Conservation (phyloP, 53 echinoderm and acorn worm species). For the Temnopleurus reevesii region DNA sequence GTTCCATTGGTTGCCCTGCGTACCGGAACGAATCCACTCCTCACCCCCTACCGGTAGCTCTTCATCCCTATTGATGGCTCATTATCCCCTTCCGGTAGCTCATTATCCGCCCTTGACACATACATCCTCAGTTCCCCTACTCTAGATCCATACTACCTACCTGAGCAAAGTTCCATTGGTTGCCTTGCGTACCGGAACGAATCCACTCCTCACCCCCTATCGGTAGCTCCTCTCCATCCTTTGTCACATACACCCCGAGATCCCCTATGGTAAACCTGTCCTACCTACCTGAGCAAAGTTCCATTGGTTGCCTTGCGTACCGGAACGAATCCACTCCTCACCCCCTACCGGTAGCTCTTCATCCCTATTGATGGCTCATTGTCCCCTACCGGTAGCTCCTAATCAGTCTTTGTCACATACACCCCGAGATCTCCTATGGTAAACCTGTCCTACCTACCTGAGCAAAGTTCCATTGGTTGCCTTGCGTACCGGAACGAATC, state of each 20-base stretch:
- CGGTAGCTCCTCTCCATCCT: background rate
- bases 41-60: background rate
- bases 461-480: conserved; percentile 2
- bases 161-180: conserved; percentile 12
- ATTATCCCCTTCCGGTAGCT: too few species aligned
- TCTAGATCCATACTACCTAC: too few species aligned
- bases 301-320: conserved; percentile 24
- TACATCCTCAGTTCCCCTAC: too few species aligned
- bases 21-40: background rate
- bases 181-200: background rate
- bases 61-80: too few species aligned
- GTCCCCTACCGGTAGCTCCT: too few species aligned
- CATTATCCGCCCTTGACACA: too few species aligned
- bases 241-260: conserved; percentile 70
- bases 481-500: background rate
- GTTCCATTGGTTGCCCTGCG: conserved; percentile 23
- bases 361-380: too few species aligned
- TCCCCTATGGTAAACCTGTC: conserved; percentile 73
- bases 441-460: too few species aligned
- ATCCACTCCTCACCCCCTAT: background rate
- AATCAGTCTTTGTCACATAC: conserved; percentile 63
- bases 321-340: background rate
- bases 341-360: background rate
- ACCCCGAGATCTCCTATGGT: conserved; percentile 75
- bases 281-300: conserved; percentile 28